phyloP scores from a whole-genome alignment of 2,113 vertebrate genomes.

The Asarcornis scutulata region DNA sequence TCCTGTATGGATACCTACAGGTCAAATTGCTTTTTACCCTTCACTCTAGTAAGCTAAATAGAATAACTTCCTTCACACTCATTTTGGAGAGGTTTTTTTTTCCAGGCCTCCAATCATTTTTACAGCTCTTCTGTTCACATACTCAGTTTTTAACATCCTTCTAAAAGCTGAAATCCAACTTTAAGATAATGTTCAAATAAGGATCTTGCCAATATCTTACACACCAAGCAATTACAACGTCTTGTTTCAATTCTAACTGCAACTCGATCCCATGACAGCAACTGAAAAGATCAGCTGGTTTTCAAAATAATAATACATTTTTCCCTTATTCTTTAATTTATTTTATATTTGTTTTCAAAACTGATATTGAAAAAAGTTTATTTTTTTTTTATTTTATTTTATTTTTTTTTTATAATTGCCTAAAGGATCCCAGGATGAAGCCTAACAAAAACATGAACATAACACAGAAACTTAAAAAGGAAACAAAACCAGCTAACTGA shows the following conservation, averaged over 20 bases:
- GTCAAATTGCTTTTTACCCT: conserved; percentile 48
- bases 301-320: not conserved
- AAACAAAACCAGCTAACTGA: not conserved
- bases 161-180: not conserved
- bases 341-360: not conserved
- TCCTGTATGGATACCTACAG: not conserved
- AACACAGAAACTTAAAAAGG: not conserved
- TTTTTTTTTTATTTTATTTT: not conserved
- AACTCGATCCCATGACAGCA: not conserved
- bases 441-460: not conserved
- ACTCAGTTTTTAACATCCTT: not conserved
- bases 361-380: not conserved
- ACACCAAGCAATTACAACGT: not conserved
- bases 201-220: not conserved
- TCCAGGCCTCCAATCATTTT: not conserved
- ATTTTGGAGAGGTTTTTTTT: not conserved
- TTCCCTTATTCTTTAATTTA: not conserved
- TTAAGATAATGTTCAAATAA: not conserved
- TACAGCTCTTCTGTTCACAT: not conserved
- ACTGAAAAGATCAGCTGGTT: not conserved
- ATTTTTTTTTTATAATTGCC: not conserved
- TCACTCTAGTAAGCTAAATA: not conserved
- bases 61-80: not conserved
- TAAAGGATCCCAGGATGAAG: not conserved
- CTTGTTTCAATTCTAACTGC: not conserved